Evolutionary conservation across 2,797 vertebrate genomes (phyloP).

Genomic region (Enoplosus armatus): DNA sequence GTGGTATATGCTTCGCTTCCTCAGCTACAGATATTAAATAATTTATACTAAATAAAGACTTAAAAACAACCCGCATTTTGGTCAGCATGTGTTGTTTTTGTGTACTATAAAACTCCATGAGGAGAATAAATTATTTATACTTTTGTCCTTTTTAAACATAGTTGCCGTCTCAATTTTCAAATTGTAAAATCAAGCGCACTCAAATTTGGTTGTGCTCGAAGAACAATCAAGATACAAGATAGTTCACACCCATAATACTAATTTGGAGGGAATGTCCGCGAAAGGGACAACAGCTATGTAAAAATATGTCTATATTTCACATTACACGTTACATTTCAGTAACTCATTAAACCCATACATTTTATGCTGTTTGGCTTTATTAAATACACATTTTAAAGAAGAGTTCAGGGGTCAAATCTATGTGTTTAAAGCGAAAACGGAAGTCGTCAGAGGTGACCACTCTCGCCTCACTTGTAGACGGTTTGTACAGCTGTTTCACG

Average conservation of each 20-base stretch:
- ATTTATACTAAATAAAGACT: not conserved
- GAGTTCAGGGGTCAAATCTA: not conserved
- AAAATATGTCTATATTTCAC: not conserved
- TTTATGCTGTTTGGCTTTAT: not conserved
- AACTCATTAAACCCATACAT: rapidly evolving
- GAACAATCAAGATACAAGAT: conserved; percentile 50
- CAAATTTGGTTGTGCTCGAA: not conserved
- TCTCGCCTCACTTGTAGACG: conserved; percentile 33
- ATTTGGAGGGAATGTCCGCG: not conserved
- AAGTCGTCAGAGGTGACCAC: not conserved
- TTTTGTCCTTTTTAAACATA: not conserved
- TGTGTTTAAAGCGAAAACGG: conserved; percentile 13
- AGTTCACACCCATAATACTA: not conserved
- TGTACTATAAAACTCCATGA: not conserved
- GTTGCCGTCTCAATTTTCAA: not conserved
- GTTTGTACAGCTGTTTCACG: conserved; percentile 69
- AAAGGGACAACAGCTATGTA: not conserved
- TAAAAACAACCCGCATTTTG: rapidly evolving
- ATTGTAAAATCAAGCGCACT: not conserved
- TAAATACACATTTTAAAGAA: not conserved
- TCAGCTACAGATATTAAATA: too few species aligned
- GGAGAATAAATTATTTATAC: too few species aligned
- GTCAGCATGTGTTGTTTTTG: not conserved
- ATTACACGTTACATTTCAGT: rapidly evolving
- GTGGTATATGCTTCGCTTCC: not conserved